Base-by-base conservation (phyloP, 2,797 vertebrate species). In the Nothura maculosa region DNA sequence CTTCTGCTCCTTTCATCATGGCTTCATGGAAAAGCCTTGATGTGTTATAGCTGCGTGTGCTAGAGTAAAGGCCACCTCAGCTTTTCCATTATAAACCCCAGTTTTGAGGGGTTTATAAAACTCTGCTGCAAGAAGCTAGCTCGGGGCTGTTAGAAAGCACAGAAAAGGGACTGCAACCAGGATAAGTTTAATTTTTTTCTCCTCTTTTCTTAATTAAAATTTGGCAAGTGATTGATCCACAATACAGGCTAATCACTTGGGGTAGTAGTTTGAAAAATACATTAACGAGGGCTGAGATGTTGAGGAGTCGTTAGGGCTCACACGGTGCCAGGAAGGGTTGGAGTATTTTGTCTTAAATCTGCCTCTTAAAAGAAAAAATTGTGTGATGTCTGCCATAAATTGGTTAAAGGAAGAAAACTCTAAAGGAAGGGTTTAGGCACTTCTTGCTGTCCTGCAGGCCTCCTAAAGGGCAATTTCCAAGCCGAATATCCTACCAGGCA, bases 101-200 rank as follows among this genome's bases (percentile, higher is more conserved):
- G 90, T 97, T 97, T 97, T 94, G 94, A 96, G 94, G 89, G 95
- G 95, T 97, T 97, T 97, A 97, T 97, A 97, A 97, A 97, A 96
- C 90, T 93, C 77, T 91, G 94, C 94, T 92, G 89, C 93, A 94
- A 93, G 81, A 96, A 94, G 89, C 96, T 95, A 96, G 97, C 96
- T 97, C 85, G 89, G 54, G 95, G 95, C 97, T 96, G 92, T 89
- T 96, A 92, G 70, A 91, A 88, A 89, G 96, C 92, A 94, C 92
- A 95, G 93, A 86, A 97, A 97, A 81, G 85, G 94, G 79, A 85
- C 63, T 94, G 92, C 86, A 96, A 96, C 78, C 47, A 74, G 91
- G 91, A 96, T 72, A 83, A 93, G 88, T 95, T 96, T 93, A 95
- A 94, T 96, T 97, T 96, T 97, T 96, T 94, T 93, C 86, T 93